Evolutionary conservation across 2,113 vertebrate species (phyloP), one percentile per base, ranked within the genome.

Genomic region (Tupaia tana): DNA sequence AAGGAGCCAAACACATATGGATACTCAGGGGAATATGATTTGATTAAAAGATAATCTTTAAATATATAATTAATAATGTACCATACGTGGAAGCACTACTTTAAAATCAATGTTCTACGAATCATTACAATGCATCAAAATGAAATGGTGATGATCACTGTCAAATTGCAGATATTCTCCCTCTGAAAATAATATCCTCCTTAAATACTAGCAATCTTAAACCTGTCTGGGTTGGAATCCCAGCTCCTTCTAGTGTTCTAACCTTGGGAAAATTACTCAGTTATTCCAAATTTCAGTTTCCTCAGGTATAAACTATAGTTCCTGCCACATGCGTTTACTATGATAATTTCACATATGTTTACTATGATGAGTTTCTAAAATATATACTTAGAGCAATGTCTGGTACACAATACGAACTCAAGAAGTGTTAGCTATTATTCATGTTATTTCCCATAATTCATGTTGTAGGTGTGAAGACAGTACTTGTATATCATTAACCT

Each of bases 101-200:
- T 81, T 61, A 90, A 85, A 80, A 58, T 2, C 11, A 79, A 43
- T 27, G 27, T 85, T 90, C 31, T 64, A 79, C 34, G 16, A 61
- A 61, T 61, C n/a, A 43, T 1, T 61, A 79, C 3, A 58, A 16
- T 27, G 15, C 5, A 5, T 34, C 31, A 61, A 71, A 96, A 67
- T 80, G 29, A 95, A 95, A 87, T 31, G 25, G 24, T n/a, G 58
- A 59, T 9, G 20, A 69, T 61, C 54, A 90, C 9, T 74, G 27
- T 87, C 77, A 91, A 84, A 84, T 9, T 96, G 54, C 77, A 77
- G 31, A 54, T 82, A 92, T 63, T 82, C 54, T 14, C 90, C 92
- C 20, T 69, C 31, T 81, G 56, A 27, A 91, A 80, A 90, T 59
- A 91, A 58, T 14, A 31, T 5, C 22, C 64, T 64, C 19, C 31